These are phyloP conservation scores for Chaetodon trifascialis DNA, from an alignment of 2,113 vertebrate genomes.

Conservation along the genomic window DNA sequence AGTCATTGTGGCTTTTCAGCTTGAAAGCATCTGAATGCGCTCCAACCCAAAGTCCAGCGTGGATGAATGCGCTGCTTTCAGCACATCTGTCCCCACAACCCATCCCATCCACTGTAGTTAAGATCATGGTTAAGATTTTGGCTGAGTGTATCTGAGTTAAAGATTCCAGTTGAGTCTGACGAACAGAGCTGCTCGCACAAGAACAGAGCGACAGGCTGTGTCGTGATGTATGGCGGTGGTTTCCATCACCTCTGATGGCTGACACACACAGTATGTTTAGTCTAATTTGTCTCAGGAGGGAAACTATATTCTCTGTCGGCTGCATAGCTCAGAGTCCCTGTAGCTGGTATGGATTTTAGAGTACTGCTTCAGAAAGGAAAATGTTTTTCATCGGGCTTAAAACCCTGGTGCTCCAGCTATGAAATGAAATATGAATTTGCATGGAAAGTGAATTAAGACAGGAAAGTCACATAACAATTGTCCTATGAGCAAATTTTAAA, in stretches of 20 bases:
- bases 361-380: neutral
- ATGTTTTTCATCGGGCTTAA: neutral
- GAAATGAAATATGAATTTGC: neutral
- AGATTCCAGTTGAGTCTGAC: slow-evolving; percentile 2
- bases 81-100: slow-evolving; percentile 28
- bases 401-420: neutral
- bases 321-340: neutral
- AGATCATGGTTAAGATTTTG: slow-evolving; percentile 18
- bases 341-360: neutral
- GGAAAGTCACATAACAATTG: no score
- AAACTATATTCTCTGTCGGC: neutral
- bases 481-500: neutral
- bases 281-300: neutral
- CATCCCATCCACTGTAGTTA: slow-evolving; percentile 23
- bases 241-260: slow-evolving; percentile 20
- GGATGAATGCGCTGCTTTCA: slow-evolving; percentile 46
- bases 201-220: slow-evolving; percentile 2
- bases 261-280: slow-evolving; percentile 23
- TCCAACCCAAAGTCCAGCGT: slow-evolving; percentile 29
- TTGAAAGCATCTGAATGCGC: slow-evolving; percentile 42
- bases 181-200: slow-evolving; percentile 12
- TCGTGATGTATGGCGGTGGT: slow-evolving; percentile 20
- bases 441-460: neutral
- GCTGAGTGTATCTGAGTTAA: slow-evolving; percentile 6
- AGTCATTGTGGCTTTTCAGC: slow-evolving; percentile 62